Evolutionary conservation across 1,140 invertebrate genomes (phyloP).

Genomic region (Drosophila serrata): DNA sequence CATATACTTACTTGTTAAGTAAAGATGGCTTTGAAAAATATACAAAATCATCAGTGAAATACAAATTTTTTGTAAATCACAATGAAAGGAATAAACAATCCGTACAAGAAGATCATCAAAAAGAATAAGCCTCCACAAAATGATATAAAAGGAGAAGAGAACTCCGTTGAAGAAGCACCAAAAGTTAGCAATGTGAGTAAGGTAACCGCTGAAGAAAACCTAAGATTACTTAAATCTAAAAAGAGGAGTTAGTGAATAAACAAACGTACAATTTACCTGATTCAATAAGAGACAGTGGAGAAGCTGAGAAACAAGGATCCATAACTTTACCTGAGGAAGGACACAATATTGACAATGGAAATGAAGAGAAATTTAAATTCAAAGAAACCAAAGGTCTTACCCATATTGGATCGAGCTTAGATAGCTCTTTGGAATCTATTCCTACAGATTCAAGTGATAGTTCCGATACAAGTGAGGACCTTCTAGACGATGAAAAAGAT

Average conservation of each 20-base stretch:
- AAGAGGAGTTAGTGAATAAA: background rate
- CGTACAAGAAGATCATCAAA: background rate
- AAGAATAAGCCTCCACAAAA: background rate
- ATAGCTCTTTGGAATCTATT: background rate
- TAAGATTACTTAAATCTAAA: background rate
- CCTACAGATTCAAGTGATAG: conserved; percentile 3
- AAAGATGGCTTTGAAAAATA: background rate
- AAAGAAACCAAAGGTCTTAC: background rate
- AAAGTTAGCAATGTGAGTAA: background rate
- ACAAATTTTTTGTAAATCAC: background rate
- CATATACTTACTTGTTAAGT: background rate
- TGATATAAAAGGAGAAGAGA: background rate
- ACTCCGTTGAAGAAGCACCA: background rate
- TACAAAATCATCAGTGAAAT: background rate
- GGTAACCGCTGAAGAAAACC: background rate
- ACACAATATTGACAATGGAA: background rate
- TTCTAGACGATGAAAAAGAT: background rate
- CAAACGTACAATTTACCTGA: background rate
- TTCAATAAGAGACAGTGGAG: background rate
- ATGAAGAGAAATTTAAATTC: background rate
- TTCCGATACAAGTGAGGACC: conserved; percentile 14
- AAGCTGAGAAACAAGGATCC: background rate
- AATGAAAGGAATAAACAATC: background rate
- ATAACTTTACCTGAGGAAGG: too few species aligned
- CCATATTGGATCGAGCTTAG: background rate